phyloP scores from a whole-genome alignment of 2,113 vertebrate species.

The Tenebrosternarchus preto region DNA sequence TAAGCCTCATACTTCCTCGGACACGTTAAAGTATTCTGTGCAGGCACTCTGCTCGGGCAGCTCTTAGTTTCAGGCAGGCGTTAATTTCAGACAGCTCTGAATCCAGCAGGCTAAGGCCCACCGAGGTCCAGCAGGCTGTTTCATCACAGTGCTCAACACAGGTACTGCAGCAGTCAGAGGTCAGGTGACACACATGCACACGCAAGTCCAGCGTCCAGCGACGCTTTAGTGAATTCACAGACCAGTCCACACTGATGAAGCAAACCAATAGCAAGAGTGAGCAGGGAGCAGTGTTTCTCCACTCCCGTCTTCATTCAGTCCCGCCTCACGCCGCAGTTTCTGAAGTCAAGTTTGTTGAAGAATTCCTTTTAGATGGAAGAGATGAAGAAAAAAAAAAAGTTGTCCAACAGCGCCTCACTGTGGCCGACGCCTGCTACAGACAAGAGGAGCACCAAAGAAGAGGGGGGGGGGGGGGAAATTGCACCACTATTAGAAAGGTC shows the following conservation, averaged over 20 bases:
- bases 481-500: conserved; percentile 38
- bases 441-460: conserved; percentile 61
- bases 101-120: conserved; percentile 1
- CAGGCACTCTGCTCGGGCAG: neutral
- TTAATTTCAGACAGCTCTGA: neutral
- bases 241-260: no score
- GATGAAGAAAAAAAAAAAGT: conserved; percentile 36
- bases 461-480: conserved; percentile 51
- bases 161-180: neutral
- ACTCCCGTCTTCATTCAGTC: neutral
- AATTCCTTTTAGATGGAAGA: conserved; percentile 46
- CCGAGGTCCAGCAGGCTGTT: conserved; percentile 6
- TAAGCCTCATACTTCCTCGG: no score
- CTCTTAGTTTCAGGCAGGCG: neutral
- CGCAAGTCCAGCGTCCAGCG: no score
- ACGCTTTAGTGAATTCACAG: no score
- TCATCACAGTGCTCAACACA: conserved; percentile 70
- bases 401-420: conserved; percentile 63
- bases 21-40: no score
- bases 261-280: no score
- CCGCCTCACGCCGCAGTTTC: neutral
- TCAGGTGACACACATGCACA: no score
- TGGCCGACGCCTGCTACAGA: conserved; percentile 63
- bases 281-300: neutral
- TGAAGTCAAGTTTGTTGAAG: neutral